Percentiles rank a stretch among this genome's conserved stretches.
Conservation (phyloP, 2,888 invertebrate genomes). For the Chymomyza fuscimana region DNA sequence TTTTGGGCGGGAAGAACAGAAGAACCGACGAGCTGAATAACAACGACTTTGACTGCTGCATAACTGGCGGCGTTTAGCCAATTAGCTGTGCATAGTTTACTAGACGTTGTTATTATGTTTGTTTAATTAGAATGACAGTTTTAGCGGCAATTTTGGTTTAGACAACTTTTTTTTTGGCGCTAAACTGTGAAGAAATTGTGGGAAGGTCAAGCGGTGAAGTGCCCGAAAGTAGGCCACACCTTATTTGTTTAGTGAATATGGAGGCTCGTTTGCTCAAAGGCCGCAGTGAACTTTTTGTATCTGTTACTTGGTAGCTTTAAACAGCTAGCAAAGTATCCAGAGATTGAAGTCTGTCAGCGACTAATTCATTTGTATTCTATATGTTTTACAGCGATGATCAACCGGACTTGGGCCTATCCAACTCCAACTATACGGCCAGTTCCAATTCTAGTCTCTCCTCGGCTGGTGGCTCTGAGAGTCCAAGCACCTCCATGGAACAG, state of each 20-base stretch:
- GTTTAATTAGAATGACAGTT: not conserved
- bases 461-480: slow-evolving; percentile 84
- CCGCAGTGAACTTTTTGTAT: not conserved
- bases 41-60: slow-evolving; percentile 6
- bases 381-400: slow-evolving; percentile 84
- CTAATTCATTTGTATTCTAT: slow-evolving; percentile 53
- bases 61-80: slow-evolving; percentile 21
- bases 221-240: slow-evolving; percentile 11
- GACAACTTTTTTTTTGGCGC: too few species aligned
- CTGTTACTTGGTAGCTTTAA: not conserved
- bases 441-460: slow-evolving; percentile 82
- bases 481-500: slow-evolving; percentile 86
- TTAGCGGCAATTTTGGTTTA: not conserved
- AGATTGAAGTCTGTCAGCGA: not conserved
- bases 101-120: not conserved
- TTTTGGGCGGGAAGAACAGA: not conserved
- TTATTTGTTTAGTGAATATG: not conserved
- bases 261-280: too few species aligned
- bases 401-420: slow-evolving; percentile 82
- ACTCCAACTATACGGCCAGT: slow-evolving; percentile 85
- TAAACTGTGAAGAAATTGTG: not conserved
- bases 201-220: not conserved
- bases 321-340: too few species aligned
- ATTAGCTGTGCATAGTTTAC: slow-evolving; percentile 6
- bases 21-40: not conserved